Evolutionary conservation across 1,140 invertebrate species (phyloP), one percentile per base, ranked within the genome.

Genomic region (Mizuhopecten yessoensis): DNA sequence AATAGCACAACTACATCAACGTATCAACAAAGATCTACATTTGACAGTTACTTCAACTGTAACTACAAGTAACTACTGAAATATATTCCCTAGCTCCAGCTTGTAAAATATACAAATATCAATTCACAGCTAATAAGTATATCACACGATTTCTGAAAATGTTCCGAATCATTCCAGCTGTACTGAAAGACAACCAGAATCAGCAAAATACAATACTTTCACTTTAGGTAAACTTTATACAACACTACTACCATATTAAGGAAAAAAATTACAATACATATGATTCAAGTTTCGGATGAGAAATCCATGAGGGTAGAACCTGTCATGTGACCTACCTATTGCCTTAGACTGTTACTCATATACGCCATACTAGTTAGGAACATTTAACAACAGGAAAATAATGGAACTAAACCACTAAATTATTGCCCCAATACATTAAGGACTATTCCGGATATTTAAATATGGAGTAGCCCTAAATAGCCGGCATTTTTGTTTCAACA

Each of bases 311-410:
- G 57, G 57, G 57, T 75, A 75, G n/a, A 75, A 75, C 57, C n/a
- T 75, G 57, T 75, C 11, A 75, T 9, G 57, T 75, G 57, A 29
- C n/a, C 23, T 7, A 75, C 1, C n/a, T 75, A 75, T 75, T 29
- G 57, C 57, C 57, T 75, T 45, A 45, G 17, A 17, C 42, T 17
- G 1, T 75, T 75, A 75, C 57, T 45, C n/a, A 75, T 75, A 75
- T 75, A 75, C 57, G n/a, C 23, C 23, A 75, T 75, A 75, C 57
- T 75, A 45, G 42, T 45, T 45, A 75, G 57, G 57, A 75, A 75
- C 57, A 75, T 29, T 29, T 75, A 75, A 75, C 57, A 75, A 75
- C n/a, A 75, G 57, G 9, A 29, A 75, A 23, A 75, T n/a, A 75
- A 75, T 17, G n/a, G 23, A 75, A 45, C 42, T 45, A 45, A 45